Evolutionary conservation across 2,888 invertebrate species (phyloP).

Genomic region (Eucera pruinosa): DNA sequence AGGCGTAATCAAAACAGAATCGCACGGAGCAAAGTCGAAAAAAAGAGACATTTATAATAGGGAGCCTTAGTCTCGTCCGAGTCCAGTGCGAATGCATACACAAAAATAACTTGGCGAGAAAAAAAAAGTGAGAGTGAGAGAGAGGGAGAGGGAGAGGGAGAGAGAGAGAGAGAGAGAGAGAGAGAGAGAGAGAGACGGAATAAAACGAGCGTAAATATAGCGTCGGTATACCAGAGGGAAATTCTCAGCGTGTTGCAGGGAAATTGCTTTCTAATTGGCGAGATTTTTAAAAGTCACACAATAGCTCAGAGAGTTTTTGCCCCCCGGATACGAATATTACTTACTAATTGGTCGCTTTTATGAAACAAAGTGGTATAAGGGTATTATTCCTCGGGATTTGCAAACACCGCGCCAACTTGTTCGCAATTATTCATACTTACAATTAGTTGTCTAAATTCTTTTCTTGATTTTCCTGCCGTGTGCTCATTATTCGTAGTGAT

Average conservation of each 20-base stretch:
- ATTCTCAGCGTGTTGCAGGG: conserved; percentile 44
- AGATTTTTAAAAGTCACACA: conserved; percentile 58
- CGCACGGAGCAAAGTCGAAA: background rate
- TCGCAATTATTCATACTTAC: conserved; percentile 46
- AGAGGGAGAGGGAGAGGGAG: background rate
- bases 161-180: background rate
- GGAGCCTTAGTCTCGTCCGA: conserved; percentile 6
- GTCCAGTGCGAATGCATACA: conserved; percentile 14
- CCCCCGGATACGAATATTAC: conserved; percentile 47
- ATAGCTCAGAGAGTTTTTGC: conserved; percentile 47
- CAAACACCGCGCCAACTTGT: conserved; percentile 16
- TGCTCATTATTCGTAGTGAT: background rate
- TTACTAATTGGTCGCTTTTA: conserved; percentile 55
- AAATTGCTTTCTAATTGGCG: conserved; percentile 62
- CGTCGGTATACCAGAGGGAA: conserved; percentile 46
- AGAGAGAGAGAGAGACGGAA: background rate
- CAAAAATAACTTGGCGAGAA: conserved; percentile 25
- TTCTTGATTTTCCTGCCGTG: conserved; percentile 8
- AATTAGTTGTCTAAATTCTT: conserved; percentile 26
- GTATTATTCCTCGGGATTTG: conserved; percentile 26
- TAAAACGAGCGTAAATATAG: conserved; percentile 43
- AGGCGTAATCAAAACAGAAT: background rate
- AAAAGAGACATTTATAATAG: conserved; percentile 7
- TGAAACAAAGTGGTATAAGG: conserved; percentile 41
- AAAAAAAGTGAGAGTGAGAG: background rate